Evolutionary conservation across 2,797 vertebrate species (phyloP), one percentile per base, ranked within the genome.

Genomic region (Sebastes alutus): DNA sequence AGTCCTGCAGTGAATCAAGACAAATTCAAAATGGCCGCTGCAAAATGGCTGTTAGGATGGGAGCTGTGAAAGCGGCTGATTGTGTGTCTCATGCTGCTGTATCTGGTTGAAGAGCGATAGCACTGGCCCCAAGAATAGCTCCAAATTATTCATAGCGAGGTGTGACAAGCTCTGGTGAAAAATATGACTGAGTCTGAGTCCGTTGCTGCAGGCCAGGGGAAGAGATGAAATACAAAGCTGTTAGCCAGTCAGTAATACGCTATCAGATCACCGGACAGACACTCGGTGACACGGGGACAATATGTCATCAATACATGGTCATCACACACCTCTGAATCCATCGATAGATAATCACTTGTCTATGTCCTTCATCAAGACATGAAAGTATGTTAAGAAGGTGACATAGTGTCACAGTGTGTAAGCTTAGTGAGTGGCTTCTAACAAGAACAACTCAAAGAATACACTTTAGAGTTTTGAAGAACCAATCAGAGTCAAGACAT

Each of bases 11-110:
- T n/a, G 42, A 68, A 38, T 65, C 38, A 18, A 59, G 56, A 67
- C 14, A 94, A 67, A 95, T 96, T 95, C 93, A 96, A 96, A 95
- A 95, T 90, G 64, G 69, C 71, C 18, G 16, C 59, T 16, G 65
- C 66, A 55, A 78, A 72, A 74, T 25, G 75, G 59, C 74, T 61
- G 38, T 59, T n/a, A 35, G 52, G 61, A 84, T 35, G 65, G 49
- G 60, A 81, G 46, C 54, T 72, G 72, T 77, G 60, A 89, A 75
- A 82, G 81, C 49, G 7, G 67, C 49, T 71, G 81, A 77, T 55
- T 65, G 60, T 54, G 68, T 49, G 82, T 82, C 80, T 87, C 73
- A 75, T 82, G 35, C 77, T 65, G 27, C 81, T 82, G 78, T 69
- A 85, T 88, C 82, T 54, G 77, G 78, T 68, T 12, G 2, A 91